Evolutionary conservation across 2,113 vertebrate species (phyloP).

Genomic region (Dasypus novemcinctus): DNA sequence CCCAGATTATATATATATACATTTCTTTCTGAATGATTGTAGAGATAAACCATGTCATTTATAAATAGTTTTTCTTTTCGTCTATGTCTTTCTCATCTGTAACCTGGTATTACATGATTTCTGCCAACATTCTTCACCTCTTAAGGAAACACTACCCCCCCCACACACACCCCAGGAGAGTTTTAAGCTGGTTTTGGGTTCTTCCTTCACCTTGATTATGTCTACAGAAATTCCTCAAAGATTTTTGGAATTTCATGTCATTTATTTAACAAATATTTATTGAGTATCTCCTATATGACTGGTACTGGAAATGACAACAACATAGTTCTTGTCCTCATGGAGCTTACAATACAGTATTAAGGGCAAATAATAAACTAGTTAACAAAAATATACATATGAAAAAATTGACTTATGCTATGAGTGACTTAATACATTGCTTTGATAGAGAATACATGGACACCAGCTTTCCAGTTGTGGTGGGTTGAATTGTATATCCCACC

Average conservation of each 20-base stretch:
- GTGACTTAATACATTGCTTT: background rate
- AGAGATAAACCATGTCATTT: background rate
- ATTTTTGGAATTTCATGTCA: background rate
- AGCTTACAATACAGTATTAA: background rate
- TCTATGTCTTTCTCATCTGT: background rate
- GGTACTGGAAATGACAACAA: background rate
- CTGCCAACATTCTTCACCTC: background rate
- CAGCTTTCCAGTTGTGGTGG: background rate
- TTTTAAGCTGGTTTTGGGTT: background rate
- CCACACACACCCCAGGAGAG: background rate
- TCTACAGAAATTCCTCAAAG: background rate
- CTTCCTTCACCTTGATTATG: background rate
- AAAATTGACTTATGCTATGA: background rate
- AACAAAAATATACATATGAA: background rate
- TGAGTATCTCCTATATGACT: background rate
- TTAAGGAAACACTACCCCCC: background rate
- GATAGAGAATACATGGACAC: background rate
- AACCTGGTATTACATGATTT: background rate
- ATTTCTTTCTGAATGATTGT: background rate
- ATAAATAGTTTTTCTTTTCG: background rate
- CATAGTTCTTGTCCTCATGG: background rate
- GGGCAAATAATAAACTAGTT: background rate
- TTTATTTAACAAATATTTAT: background rate
- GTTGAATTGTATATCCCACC: no score
- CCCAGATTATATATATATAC: background rate